Evolutionary conservation across 2,888 invertebrate species (phyloP).

Genomic region (Rotaria macrura): DNA sequence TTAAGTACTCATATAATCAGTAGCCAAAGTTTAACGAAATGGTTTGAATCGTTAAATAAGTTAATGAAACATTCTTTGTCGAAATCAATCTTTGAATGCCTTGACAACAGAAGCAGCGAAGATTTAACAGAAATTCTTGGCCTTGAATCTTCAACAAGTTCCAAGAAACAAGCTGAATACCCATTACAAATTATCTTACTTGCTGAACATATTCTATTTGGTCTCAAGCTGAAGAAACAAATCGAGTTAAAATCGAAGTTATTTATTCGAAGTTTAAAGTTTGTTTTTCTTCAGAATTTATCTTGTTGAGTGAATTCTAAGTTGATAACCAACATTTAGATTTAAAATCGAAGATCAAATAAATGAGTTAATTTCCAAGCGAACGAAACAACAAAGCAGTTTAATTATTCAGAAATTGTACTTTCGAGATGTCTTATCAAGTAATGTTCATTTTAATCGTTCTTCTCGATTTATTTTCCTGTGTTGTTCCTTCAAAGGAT

Average conservation of each 20-base stretch:
- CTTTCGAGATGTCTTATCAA: neutral
- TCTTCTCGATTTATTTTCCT: neutral
- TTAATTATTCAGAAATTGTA: neutral
- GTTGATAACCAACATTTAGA: neutral
- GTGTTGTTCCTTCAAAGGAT: neutral
- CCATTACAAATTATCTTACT: neutral
- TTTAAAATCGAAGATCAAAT: neutral
- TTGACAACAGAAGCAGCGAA: neutral
- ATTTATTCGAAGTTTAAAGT: neutral
- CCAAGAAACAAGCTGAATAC: neutral
- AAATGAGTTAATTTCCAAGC: neutral
- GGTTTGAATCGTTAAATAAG: neutral
- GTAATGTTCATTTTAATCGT: neutral
- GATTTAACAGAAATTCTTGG: neutral
- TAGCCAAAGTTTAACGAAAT: neutral
- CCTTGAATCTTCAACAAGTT: neutral
- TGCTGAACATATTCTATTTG: neutral
- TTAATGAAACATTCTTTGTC: neutral
- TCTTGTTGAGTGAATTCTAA: no score
- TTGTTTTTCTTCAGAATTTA: neutral
- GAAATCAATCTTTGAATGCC: neutral
- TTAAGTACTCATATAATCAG: neutral
- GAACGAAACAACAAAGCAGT: neutral
- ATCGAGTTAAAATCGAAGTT: neutral
- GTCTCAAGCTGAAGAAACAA: neutral